Evolutionary conservation across 2,113 vertebrate genomes (phyloP).

Genomic region (Montifringilla adamsi): DNA sequence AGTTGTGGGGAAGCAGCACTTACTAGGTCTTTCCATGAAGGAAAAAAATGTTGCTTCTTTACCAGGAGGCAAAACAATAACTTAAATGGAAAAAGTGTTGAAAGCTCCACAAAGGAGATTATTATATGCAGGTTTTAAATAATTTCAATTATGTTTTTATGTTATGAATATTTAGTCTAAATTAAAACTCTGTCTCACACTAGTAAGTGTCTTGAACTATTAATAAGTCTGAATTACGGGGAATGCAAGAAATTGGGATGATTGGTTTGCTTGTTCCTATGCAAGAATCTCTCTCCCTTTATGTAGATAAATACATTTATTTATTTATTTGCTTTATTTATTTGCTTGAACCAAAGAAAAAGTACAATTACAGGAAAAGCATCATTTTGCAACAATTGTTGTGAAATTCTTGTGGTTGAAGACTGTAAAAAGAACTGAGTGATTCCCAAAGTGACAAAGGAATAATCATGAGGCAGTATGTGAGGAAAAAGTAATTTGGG

Average conservation of each 20-base stretch:
- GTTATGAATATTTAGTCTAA: background rate
- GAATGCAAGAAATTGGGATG: background rate
- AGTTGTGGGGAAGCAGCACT: background rate
- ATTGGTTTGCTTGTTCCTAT: background rate
- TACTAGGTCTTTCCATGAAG: background rate
- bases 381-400: conserved; percentile 1
- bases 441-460: background rate
- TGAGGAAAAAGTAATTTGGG: background rate
- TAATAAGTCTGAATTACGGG: background rate
- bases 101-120: background rate
- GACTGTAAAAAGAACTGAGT: conserved; percentile 9
- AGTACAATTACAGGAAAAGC: background rate
- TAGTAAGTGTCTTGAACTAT: background rate
- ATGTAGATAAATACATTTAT: background rate
- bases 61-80: background rate
- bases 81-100: background rate
- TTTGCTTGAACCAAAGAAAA: background rate
- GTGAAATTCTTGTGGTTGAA: conserved; percentile 23
- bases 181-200: background rate
- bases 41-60: background rate
- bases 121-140: background rate
- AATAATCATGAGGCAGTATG: background rate
- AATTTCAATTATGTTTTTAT: background rate
- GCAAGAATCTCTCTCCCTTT: background rate
- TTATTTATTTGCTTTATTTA: background rate